Conservation (phyloP, 2,888 invertebrate genomes). For the Trichopoda pennipes region DNA sequence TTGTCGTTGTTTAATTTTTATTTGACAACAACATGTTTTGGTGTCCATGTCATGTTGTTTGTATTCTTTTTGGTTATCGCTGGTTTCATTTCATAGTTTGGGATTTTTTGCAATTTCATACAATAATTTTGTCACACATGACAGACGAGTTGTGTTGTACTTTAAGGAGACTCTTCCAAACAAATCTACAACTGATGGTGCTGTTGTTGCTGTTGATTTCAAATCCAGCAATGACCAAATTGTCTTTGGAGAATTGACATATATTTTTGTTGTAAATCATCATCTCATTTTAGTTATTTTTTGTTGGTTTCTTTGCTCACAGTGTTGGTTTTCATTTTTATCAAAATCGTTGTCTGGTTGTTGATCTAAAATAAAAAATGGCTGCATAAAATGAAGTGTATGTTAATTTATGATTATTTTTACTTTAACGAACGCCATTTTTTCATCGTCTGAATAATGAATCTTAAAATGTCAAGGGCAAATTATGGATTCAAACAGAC, state of each 20-base stretch:
- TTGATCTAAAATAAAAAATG: constrained; percentile 57
- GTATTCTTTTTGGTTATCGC: constrained; percentile 42
- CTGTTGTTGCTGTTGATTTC: constrained; percentile 40
- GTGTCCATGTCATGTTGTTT: constrained; percentile 67
- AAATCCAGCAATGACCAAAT: constrained; percentile 60
- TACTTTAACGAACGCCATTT: constrained; percentile 43
- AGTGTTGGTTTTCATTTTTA: constrained; percentile 26
- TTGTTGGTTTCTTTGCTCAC: constrained; percentile 1
- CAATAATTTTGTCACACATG: constrained; percentile 56
- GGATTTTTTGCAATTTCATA: background rate
- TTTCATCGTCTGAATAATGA: constrained; percentile 19
- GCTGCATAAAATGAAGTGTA: constrained; percentile 46
- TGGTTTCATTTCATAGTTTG: constrained; percentile 37
- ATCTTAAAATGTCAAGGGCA: constrained; percentile 55
- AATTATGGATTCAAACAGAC: constrained; percentile 13
- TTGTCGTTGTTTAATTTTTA: constrained; percentile 62
- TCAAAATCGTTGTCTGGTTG: constrained; percentile 48
- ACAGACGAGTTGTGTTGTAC: constrained; percentile 24
- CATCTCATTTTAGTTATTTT: constrained; percentile 44
- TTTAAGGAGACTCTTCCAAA: constrained; percentile 29
- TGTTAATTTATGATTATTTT: constrained; percentile 64
- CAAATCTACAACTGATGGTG: constrained; percentile 7
- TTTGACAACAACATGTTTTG: constrained; percentile 69
- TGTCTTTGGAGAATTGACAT: constrained; percentile 68
- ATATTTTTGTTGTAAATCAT: constrained; percentile 66